phyloP scores from a whole-genome alignment of 2,888 invertebrate species.

The Hesperia comma region DNA sequence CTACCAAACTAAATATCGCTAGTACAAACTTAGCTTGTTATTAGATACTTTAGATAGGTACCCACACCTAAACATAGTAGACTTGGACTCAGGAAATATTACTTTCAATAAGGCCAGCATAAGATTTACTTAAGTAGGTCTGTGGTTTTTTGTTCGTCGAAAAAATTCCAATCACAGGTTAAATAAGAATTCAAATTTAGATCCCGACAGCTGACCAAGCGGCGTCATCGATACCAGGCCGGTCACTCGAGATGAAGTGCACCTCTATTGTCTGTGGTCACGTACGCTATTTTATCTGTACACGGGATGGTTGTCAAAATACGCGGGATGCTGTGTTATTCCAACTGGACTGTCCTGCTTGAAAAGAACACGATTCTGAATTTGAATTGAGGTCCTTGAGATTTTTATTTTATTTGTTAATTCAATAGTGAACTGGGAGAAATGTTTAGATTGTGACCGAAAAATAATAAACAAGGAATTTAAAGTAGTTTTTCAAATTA shows the following conservation, averaged over 20 bases:
- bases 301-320: conserved; percentile 61
- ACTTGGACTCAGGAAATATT: no score
- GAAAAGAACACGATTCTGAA: conserved; percentile 19
- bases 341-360: conserved; percentile 71
- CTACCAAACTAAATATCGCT: no score
- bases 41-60: no score
- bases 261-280: conserved; percentile 74
- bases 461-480: conserved; percentile 12
- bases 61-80: no score
- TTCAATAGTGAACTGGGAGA: background rate
- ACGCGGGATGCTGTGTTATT: conserved; percentile 79
- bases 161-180: background rate
- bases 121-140: no score
- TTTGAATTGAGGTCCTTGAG: conserved; percentile 27
- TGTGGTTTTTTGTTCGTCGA: background rate
- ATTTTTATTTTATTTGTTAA: conserved; percentile 25
- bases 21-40: no score
- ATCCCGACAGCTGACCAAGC: conserved; percentile 60
- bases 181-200: conserved; percentile 28
- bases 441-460: conserved; percentile 17
- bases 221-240: conserved; percentile 56
- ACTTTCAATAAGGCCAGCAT: no score
- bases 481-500: background rate
- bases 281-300: conserved; percentile 64
- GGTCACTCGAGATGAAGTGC: conserved; percentile 42